Conservation (phyloP, 2,888 invertebrate species). For the Tenthredo scrophulariae region DNA sequence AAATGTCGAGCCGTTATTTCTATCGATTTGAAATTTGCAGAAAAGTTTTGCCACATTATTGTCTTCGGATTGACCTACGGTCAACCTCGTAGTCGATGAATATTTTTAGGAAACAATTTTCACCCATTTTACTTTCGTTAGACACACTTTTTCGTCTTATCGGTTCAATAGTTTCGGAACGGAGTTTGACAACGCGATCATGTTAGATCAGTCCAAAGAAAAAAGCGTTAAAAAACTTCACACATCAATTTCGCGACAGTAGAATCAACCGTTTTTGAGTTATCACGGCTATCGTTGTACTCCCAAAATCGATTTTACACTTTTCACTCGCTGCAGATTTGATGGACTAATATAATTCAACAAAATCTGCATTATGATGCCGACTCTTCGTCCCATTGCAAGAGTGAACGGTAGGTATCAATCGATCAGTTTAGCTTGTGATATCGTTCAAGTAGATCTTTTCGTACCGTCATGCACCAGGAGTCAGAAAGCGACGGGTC, state of each 20-base stretch:
- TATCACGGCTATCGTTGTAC: background rate
- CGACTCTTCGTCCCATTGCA: background rate
- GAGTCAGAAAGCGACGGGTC: constrained; percentile 29
- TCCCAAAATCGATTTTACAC: background rate
- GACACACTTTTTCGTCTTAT: background rate
- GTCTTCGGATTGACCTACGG: background rate
- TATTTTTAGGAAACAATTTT: background rate
- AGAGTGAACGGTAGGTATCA: constrained; percentile 17
- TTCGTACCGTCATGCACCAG: constrained; percentile 30
- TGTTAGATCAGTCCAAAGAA: background rate
- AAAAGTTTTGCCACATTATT: background rate
- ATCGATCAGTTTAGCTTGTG: constrained; percentile 19
- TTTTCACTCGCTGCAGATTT: background rate
- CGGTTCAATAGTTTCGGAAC: background rate
- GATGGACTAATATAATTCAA: background rate
- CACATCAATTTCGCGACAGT: background rate
- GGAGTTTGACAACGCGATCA: rapidly evolving
- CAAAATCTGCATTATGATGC: background rate
- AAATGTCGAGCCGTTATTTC: background rate
- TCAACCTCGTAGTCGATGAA: background rate
- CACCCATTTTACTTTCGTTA: background rate
- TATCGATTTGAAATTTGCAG: background rate
- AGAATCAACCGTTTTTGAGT: background rate
- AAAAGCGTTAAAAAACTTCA: background rate
- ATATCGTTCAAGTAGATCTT: constrained; percentile 19